Base-by-base conservation (phyloP, 53 echinoderm and acorn worm genomes). In the Apostichopus leukothele region DNA sequence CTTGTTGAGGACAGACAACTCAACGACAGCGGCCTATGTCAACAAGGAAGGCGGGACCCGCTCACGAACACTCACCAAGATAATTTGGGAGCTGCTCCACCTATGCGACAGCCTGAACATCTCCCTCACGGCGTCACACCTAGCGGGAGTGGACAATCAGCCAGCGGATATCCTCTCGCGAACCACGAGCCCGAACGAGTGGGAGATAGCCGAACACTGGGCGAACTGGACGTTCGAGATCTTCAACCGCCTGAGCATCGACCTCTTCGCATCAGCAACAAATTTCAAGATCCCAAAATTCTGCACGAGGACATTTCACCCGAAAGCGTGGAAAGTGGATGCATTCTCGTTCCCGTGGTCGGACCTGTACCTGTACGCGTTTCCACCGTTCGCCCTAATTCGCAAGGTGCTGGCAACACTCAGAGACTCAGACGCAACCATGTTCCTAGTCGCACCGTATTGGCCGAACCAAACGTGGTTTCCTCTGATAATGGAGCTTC, bases 391-490 rank as follows among this genome's bases (percentile, higher is more conserved):
- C 7, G 11, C 67, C 26, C 76, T 90, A 9, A 51, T 90, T 59
- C 16, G 66, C 4, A 22, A 71, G 50, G 90, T 89, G 16, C 73
- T 89, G 4, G 12, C 61, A 16, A 81, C 51, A 50, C 52, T 81
- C n/a, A 14, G 9, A 8, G 7, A 61, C 67, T 51, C 75, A 16
- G 11, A n/a, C 1, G 51, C 8, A 7, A 50, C 52, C 10, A 10
- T 90, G 9, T 60, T 90, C 9, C 75, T 90, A 5, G 26, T 90
- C 53, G 86, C 85, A 9, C 90, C 90, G 1, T 18, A 4, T 11
- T 90, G 90, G 90, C 73, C 90, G 52, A 75, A 53, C 27, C 90
- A 90, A 60, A 51, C 75, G 76, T 90, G 90, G 90, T 90, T 90
- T 23, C 86, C 76, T 9, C 75, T 54, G 60, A 5, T 90, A 9